Percentiles rank a stretch among this genome's conserved stretches.
phyloP scores from a whole-genome alignment of 1,140 invertebrate species.

The Cryptotermes secundus region DNA sequence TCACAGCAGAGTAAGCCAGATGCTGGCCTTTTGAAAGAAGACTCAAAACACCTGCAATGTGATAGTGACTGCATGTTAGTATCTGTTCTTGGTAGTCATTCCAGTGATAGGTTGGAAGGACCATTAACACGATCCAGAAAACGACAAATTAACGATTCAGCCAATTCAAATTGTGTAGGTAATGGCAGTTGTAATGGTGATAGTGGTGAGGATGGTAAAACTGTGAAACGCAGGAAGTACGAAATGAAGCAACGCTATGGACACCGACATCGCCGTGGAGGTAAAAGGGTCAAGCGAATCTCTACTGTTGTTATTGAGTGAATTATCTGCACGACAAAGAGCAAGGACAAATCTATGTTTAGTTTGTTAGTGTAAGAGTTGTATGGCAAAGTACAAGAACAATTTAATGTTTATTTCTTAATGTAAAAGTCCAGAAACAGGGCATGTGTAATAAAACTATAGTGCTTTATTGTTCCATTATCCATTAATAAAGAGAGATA shows the following conservation, averaged over 20 bases:
- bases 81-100: neutral
- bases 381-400: neutral
- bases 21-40: neutral
- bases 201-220: neutral
- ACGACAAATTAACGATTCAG: slow-evolving; percentile 21
- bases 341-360: no score
- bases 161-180: neutral
- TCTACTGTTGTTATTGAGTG: slow-evolving; percentile 24
- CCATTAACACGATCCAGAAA: slow-evolving; percentile 30
- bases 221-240: neutral
- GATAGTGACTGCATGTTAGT: neutral
- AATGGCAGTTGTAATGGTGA: neutral
- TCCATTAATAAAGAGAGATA: neutral
- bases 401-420: neutral
- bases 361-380: neutral
- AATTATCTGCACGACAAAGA: no score
- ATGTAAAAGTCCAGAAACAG: neutral
- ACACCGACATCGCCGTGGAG: slow-evolving; percentile 20
- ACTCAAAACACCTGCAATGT: neutral
- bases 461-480: neutral
- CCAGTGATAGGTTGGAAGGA: slow-evolving; percentile 1
- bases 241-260: neutral
- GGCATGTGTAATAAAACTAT: neutral
- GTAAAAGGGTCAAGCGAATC: slow-evolving; percentile 25
- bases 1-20: neutral